Conservation (phyloP, 2,888 invertebrate species). For the Epistrophella euchroma region DNA sequence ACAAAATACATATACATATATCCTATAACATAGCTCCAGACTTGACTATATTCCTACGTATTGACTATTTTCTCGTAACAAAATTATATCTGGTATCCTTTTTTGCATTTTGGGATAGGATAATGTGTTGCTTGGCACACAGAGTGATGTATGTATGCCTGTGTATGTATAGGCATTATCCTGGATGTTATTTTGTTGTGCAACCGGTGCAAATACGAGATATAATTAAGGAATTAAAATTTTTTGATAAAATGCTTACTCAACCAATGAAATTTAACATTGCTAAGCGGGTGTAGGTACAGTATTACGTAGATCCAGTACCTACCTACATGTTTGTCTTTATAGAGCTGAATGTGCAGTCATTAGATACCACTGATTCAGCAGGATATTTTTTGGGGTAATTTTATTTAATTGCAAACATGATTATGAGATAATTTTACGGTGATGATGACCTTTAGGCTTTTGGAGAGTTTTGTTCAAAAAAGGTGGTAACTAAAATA, state of each 20-base stretch:
- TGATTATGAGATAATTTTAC: slow-evolving; percentile 54
- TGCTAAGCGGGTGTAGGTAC: slow-evolving; percentile 3
- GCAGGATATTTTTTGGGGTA: slow-evolving; percentile 62
- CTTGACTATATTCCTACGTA: neutral
- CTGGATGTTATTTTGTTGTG: slow-evolving; percentile 62
- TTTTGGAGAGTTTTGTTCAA: neutral
- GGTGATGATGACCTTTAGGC: slow-evolving; percentile 38
- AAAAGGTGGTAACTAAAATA: neutral
- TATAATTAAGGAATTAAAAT: slow-evolving; percentile 59
- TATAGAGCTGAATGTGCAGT: slow-evolving; percentile 40
- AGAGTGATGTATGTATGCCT: neutral
- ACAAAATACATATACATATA: neutral
- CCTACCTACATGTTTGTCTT: neutral
- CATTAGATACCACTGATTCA: slow-evolving; percentile 59
- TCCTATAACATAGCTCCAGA: neutral
- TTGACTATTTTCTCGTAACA: slow-evolving; percentile 42
- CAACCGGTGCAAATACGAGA: slow-evolving; percentile 67
- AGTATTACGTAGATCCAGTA: neutral
- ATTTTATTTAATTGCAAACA: slow-evolving; percentile 64
- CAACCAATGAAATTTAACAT: slow-evolving; percentile 60
- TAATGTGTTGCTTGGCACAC: slow-evolving; percentile 28
- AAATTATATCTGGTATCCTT: slow-evolving; percentile 59
- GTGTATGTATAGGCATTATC: slow-evolving; percentile 25
- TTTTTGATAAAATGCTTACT: slow-evolving; percentile 56
- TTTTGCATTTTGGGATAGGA: slow-evolving; percentile 37